A percentile compares a stretch with the other conserved stretches of the same genome.
phyloP scores from a whole-genome alignment of 2,113 vertebrate genomes.

The Panthera uncia region DNA sequence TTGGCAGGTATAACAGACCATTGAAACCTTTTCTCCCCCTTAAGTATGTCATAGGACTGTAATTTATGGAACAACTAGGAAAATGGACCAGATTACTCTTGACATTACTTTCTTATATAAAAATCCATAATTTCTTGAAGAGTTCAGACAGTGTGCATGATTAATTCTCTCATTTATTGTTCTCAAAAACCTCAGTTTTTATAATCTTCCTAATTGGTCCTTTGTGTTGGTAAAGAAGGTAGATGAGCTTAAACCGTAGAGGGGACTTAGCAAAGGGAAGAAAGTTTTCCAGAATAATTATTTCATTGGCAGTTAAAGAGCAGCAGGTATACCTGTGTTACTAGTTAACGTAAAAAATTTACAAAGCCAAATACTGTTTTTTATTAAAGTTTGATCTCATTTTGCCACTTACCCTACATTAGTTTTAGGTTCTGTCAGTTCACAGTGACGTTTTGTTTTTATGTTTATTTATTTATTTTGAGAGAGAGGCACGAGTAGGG shows the following conservation, averaged over 20 bases:
- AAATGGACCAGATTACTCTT: background rate
- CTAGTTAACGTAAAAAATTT: background rate
- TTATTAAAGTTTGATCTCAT: background rate
- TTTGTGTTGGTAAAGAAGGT: conserved; percentile 17
- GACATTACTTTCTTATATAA: conserved; percentile 7
- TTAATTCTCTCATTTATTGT: conserved; percentile 1
- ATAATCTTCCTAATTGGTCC: conserved; percentile 8
- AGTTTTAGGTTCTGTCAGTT: conserved; percentile 5
- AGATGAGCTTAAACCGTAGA: background rate
- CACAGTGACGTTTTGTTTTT: background rate
- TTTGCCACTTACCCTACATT: background rate
- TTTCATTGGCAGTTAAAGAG: background rate
- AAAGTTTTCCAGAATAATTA: background rate
- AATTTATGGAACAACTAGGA: conserved; percentile 10
- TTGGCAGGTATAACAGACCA: background rate
- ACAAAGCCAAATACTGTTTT: background rate
- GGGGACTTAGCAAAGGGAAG: background rate
- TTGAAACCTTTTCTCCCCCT: background rate
- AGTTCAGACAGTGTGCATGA: background rate
- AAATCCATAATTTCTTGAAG: background rate
- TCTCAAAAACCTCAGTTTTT: background rate
- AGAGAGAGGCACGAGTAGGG: no score
- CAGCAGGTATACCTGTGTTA: background rate
- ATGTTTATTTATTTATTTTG: no score
- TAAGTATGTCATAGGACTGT: background rate